phyloP scores from a whole-genome alignment of 2,888 invertebrate species.

The Eupsilia transversa region DNA sequence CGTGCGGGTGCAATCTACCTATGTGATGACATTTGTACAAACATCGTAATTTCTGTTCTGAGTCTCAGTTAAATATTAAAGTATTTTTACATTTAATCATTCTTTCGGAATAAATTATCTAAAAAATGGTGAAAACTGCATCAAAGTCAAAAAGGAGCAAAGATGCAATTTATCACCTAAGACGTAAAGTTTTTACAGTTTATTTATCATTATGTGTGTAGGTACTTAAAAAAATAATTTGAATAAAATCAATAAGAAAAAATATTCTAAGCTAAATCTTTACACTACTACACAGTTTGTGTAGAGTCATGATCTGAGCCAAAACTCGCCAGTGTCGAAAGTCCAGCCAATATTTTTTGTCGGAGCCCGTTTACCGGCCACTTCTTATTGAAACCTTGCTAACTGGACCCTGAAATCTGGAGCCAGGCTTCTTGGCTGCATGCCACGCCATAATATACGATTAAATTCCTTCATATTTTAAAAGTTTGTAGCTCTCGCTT shows the following conservation, averaged over 20 bases:
- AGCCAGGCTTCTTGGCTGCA: constrained; percentile 45
- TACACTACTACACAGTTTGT: background rate
- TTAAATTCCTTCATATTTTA: constrained; percentile 51
- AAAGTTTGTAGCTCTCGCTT: constrained; percentile 37
- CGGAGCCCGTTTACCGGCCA: constrained; percentile 33
- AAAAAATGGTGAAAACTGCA: background rate
- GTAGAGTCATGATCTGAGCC: constrained; percentile 10
- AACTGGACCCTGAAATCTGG: constrained; percentile 54
- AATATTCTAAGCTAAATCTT: background rate
- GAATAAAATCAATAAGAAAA: background rate
- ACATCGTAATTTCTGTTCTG: background rate
- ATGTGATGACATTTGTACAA: background rate
- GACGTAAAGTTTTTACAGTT: background rate
- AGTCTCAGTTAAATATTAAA: background rate
- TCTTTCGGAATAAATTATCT: background rate
- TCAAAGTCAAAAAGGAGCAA: background rate
- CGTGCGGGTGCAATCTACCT: background rate
- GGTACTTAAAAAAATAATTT: background rate
- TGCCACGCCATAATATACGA: constrained; percentile 51
- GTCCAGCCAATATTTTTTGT: constrained; percentile 31
- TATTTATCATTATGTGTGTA: background rate
- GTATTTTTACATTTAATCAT: background rate
- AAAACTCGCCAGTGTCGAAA: constrained; percentile 27
- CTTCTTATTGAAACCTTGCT: constrained; percentile 50
- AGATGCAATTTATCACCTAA: background rate